phyloP scores from a whole-genome alignment of 2,113 vertebrate species.

The Gobio gobio region DNA sequence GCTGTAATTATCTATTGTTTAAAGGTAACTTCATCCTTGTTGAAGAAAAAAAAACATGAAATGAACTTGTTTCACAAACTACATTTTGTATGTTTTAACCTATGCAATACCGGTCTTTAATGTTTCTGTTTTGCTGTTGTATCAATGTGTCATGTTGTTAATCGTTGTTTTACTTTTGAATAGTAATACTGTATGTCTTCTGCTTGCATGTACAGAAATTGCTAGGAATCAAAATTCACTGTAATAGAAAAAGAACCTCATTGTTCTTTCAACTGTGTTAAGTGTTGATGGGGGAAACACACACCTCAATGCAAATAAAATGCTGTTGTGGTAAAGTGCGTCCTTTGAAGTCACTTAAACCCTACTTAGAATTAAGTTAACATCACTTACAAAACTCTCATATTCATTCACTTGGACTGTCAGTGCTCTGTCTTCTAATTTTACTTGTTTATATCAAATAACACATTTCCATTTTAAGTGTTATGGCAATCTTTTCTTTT shows the following conservation, averaged over 20 bases:
- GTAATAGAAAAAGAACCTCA: background rate
- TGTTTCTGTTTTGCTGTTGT: background rate
- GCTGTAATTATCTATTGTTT: background rate
- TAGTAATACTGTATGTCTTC: background rate
- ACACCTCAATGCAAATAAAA: conserved; percentile 16
- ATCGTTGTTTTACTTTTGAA: background rate
- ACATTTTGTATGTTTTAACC: conserved; percentile 12
- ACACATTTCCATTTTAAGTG: background rate
- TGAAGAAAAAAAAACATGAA: background rate
- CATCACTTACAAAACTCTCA: background rate
- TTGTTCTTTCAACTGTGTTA: background rate
- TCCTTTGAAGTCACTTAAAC: background rate
- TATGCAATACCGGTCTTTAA: conserved; percentile 24
- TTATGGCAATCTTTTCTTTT: background rate
- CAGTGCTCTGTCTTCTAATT: background rate
- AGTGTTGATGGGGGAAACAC: background rate
- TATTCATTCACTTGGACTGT: background rate
- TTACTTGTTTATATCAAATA: background rate
- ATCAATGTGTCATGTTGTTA: conserved; percentile 3
- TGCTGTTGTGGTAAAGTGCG: background rate
- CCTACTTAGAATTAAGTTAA: background rate
- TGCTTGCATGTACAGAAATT: background rate
- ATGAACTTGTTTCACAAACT: background rate
- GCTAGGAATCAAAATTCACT: background rate
- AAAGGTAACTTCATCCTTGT: background rate